phyloP scores from a whole-genome alignment of 2,888 invertebrate genomes.

The Zaprionus obscuricornis region DNA sequence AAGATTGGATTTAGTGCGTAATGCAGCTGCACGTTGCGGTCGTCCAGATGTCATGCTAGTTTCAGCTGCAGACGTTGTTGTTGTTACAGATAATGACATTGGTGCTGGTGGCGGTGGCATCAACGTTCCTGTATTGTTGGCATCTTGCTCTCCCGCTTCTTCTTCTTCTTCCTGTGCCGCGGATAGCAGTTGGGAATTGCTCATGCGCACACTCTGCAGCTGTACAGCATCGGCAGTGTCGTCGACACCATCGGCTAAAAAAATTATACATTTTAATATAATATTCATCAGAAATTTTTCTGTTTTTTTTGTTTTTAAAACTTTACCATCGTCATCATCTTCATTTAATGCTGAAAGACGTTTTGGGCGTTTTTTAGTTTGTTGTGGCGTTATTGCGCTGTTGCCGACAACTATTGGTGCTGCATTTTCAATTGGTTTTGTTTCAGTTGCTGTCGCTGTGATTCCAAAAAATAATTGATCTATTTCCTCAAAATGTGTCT shows the following conservation, averaged over 20 bases:
- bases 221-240: constrained; percentile 9
- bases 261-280: no score
- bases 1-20: constrained; percentile 71
- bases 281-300: no score
- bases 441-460: neutral
- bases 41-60: constrained; percentile 64
- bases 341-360: constrained; percentile 71
- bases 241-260: neutral
- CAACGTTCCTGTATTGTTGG: constrained; percentile 43
- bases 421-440: constrained; percentile 16
- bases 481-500: constrained; percentile 58
- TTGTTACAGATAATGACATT: neutral
- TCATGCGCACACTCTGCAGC: constrained; percentile 46
- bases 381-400: constrained; percentile 74
- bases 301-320: no score
- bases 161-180: constrained; percentile 41
- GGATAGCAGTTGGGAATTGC: constrained; percentile 61
- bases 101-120: constrained; percentile 75
- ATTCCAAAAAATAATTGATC: constrained; percentile 52
- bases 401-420: neutral
- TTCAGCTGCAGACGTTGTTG: constrained; percentile 35
- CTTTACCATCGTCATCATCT: constrained; percentile 53
- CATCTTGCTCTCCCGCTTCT: neutral
- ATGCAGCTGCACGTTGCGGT: constrained; percentile 80
- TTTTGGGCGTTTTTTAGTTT: constrained; percentile 78